Conservation (phyloP, 2,797 vertebrate species). For the Chloroceryle amazona region DNA sequence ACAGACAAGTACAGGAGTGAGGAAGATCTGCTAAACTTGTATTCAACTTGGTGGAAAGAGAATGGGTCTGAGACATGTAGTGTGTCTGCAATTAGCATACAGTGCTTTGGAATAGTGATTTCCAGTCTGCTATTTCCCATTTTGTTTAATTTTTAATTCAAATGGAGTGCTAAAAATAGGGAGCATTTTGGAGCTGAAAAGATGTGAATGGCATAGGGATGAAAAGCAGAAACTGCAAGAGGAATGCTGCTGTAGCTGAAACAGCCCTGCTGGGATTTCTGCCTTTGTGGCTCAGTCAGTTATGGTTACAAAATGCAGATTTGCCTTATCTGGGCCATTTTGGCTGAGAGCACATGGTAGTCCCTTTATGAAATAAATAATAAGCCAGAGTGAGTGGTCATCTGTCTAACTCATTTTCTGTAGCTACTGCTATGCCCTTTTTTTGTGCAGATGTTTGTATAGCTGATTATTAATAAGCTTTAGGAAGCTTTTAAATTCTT, state of each 20-base stretch:
- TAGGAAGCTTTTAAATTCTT: background rate
- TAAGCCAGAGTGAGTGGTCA: conserved; percentile 3
- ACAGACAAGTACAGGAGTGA: background rate
- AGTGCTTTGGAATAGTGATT: conserved; percentile 36
- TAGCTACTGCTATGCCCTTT: background rate
- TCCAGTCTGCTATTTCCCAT: conserved; percentile 45
- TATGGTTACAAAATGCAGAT: conserved; percentile 39
- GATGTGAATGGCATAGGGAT: conserved; percentile 9
- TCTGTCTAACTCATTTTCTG: background rate
- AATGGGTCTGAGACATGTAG: background rate
- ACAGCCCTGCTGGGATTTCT: conserved; percentile 56
- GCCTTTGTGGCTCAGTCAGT: conserved; percentile 22
- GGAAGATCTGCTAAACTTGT: conserved; percentile 16
- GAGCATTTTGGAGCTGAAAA: conserved; percentile 39
- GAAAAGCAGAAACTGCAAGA: conserved; percentile 28
- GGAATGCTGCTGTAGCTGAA: conserved; percentile 28
- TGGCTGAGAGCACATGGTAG: conserved; percentile 35
- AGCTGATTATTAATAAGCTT: background rate
- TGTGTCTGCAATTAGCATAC: conserved; percentile 1
- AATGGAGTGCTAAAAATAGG: conserved; percentile 66
- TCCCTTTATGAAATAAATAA: conserved; percentile 47
- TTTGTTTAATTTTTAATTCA: conserved; percentile 71
- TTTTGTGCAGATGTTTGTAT: background rate
- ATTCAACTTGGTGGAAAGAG: background rate
- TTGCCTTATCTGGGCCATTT: conserved; percentile 51